Percentiles rank a stretch among this genome's conserved stretches.
Conservation (phyloP, 2,888 invertebrate species). For the Lysandra bellargus region DNA sequence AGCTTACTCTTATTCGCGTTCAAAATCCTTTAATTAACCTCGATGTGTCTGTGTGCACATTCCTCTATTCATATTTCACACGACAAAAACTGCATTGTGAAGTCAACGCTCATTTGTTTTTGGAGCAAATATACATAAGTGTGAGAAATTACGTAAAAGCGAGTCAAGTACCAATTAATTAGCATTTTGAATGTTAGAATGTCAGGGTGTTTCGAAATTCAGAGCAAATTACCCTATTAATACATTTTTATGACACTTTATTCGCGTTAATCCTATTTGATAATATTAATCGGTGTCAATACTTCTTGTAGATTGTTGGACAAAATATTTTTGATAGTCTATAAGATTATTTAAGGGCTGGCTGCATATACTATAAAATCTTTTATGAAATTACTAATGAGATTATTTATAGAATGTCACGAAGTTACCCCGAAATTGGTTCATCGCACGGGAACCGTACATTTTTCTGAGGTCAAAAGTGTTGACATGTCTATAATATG, state of each 20-base stretch:
- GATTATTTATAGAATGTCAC: background rate
- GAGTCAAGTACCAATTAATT: background rate
- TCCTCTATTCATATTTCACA: constrained; percentile 1
- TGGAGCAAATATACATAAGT: background rate
- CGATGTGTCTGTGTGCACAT: background rate
- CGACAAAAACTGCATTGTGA: background rate
- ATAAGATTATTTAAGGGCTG: background rate
- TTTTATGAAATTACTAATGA: background rate
- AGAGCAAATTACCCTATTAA: constrained; percentile 1
- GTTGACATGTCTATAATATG: too few species aligned
- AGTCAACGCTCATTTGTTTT: constrained; percentile 4
- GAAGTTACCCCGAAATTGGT: too few species aligned
- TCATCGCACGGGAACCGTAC: too few species aligned
- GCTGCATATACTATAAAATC: background rate
- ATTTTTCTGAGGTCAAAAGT: too few species aligned
- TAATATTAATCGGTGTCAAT: background rate
- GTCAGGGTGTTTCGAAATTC: constrained; percentile 8
- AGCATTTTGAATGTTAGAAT: constrained; percentile 8
- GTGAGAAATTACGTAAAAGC: constrained; percentile 13
- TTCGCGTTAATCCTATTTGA: background rate
- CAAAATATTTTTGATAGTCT: background rate
- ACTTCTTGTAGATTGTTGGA: background rate
- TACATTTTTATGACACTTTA: constrained; percentile 5
- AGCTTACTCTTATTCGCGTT: background rate
- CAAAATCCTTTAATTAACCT: background rate